These are phyloP conservation scores for Triplophysa rosa DNA, from an alignment of 2,113 vertebrate species.

Conservation along the genomic window DNA sequence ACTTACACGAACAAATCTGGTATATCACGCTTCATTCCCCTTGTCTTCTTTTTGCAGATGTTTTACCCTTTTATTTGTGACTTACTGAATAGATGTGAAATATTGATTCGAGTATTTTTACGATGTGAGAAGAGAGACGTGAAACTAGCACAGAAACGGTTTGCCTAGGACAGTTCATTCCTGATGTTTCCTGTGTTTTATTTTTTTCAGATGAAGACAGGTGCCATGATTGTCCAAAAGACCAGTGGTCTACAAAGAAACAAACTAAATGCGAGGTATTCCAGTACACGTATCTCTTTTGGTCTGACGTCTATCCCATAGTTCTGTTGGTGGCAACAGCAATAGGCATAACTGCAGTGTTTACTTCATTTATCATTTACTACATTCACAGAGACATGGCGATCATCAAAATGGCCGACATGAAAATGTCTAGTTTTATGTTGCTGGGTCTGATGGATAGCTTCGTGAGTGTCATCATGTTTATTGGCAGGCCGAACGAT, in stretches of 20 bases:
- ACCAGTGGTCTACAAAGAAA: constrained; percentile 57
- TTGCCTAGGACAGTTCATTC: background rate
- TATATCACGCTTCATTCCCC: constrained; percentile 37
- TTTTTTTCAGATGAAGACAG: constrained; percentile 58
- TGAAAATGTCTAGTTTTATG: constrained; percentile 63
- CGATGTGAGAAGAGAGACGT: too few species aligned
- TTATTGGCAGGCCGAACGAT: constrained; percentile 62
- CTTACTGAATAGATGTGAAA: background rate
- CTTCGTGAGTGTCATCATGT: constrained; percentile 63
- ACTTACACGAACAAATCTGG: constrained; percentile 53
- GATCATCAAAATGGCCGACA: constrained; percentile 61
- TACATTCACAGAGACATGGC: constrained; percentile 49
- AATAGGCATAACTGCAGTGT: constrained; percentile 60
- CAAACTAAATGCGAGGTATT: constrained; percentile 44
- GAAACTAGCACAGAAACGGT: background rate
- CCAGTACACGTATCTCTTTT: constrained; percentile 56
- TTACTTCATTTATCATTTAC: constrained; percentile 56
- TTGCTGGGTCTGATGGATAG: constrained; percentile 63
- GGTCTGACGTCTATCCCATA: constrained; percentile 61
- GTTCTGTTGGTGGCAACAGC: constrained; percentile 51
- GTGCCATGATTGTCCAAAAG: constrained; percentile 60
- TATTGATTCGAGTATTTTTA: background rate
- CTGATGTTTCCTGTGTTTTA: background rate
- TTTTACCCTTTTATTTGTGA: background rate
- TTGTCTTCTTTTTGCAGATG: background rate